A percentile compares a stretch with the other conserved stretches of the same genome.
phyloP scores from a whole-genome alignment of 2,113 vertebrate species.

The Triplophysa dalaica region DNA sequence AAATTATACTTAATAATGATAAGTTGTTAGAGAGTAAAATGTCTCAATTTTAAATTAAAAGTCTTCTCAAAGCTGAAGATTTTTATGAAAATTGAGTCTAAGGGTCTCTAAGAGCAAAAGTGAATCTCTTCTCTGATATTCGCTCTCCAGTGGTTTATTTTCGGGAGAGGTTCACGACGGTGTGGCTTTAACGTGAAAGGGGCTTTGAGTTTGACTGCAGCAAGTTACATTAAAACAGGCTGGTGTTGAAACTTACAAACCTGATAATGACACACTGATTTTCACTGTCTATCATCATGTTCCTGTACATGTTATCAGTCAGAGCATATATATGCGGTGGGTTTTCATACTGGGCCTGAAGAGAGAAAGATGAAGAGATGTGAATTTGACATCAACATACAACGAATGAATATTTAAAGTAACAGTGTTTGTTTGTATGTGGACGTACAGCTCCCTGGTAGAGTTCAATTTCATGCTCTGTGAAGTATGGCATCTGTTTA shows the following conservation, averaged over 20 bases:
- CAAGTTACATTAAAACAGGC: neutral
- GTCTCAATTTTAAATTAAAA: neutral
- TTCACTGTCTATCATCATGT: slow-evolving; percentile 96
- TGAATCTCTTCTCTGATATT: neutral
- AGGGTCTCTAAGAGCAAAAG: neutral
- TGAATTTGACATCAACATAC: neutral
- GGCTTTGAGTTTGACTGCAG: neutral
- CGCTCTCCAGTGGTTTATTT: neutral
- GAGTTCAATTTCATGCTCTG: slow-evolving; percentile 88
- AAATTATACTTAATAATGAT: too few species aligned
- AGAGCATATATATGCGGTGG: slow-evolving; percentile 95
- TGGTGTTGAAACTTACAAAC: slow-evolving; percentile 51
- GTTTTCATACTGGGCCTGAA: slow-evolving; percentile 96
- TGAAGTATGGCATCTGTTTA: slow-evolving; percentile 99
- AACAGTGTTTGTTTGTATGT: neutral
- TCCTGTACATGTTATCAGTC: slow-evolving; percentile 95
- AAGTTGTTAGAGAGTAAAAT: neutral
- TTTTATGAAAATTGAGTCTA: too few species aligned
- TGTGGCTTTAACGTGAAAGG: neutral
- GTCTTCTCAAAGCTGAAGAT: too few species aligned
- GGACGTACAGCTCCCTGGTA: slow-evolving; percentile 95
- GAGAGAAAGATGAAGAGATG: slow-evolving; percentile 30
- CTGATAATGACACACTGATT: slow-evolving; percentile 96
- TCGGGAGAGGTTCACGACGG: neutral
- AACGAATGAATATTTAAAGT: neutral